Percentiles rank a stretch among this genome's conserved stretches.
These are phyloP conservation scores for Girardia tigrina DNA, from an alignment of 2,888 invertebrate species.

Conservation along the genomic window DNA sequence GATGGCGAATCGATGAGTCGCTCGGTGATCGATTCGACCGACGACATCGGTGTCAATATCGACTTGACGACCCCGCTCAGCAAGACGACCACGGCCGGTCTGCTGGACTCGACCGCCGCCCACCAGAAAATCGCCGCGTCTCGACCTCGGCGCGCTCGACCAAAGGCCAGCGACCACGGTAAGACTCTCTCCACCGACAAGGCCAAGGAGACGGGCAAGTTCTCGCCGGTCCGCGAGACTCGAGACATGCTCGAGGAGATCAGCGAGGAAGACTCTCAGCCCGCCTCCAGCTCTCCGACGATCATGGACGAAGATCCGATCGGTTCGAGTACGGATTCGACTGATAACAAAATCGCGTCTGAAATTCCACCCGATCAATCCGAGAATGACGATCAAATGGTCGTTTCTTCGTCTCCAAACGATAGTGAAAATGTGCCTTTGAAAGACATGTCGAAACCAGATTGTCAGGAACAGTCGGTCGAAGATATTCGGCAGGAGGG, in stretches of 20 bases:
- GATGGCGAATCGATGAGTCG: background rate
- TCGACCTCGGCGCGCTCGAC: background rate
- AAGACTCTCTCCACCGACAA: background rate
- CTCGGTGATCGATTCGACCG: background rate
- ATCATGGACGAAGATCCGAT: background rate
- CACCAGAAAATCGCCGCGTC: constrained; percentile 4
- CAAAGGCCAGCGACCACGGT: background rate
- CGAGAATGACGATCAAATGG: too few relatives aligned
- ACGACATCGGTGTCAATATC: background rate
- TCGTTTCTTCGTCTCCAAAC: too few relatives aligned
- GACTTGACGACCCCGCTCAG: background rate
- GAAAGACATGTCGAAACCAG: background rate
- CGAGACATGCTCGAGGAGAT: background rate
- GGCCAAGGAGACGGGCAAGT: background rate
- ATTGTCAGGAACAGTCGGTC: background rate
- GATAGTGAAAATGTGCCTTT: background rate
- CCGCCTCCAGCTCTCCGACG: background rate
- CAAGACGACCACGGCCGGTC: background rate
- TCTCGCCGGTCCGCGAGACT: background rate
- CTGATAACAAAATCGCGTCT: background rate
- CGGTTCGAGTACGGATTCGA: background rate
- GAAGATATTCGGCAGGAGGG: background rate
- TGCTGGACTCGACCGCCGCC: background rate
- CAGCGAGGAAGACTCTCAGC: constrained; percentile 6
- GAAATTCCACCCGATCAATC: background rate